Conservation (phyloP, 2,113 vertebrate species). For the Crocuta crocuta region DNA sequence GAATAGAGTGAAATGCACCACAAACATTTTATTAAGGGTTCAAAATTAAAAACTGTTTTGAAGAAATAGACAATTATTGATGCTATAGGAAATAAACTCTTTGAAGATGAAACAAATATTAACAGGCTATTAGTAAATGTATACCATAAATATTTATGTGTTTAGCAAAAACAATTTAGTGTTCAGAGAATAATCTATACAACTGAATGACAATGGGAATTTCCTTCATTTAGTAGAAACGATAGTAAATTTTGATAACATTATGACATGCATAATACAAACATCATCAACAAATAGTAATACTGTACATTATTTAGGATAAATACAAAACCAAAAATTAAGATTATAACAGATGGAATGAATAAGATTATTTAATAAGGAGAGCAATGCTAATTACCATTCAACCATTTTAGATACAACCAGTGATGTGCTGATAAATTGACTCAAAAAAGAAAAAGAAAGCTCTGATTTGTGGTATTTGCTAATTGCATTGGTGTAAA, state of each 20-base stretch:
- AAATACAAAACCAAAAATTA: slow-evolving; percentile 10
- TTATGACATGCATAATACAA: not conserved
- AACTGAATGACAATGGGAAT: not conserved
- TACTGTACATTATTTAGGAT: not conserved
- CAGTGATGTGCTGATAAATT: not conserved
- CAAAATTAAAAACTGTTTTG: not conserved
- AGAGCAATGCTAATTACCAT: not conserved
- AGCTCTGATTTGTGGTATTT: not conserved
- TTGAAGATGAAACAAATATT: slow-evolving; percentile 44
- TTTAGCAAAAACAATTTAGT: not conserved
- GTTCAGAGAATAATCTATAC: not conserved
- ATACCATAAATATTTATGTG: not conserved
- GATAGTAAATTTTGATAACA: not conserved
- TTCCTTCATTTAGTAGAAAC: slow-evolving; percentile 42
- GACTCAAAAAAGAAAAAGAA: not conserved
- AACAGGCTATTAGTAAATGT: not conserved
- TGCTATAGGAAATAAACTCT: slow-evolving; percentile 15
- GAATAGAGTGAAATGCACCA: not conserved
- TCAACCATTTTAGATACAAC: not conserved
- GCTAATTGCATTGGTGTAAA: not conserved
- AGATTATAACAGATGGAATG: not conserved
- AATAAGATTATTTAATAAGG: not conserved
- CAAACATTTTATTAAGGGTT: not conserved
- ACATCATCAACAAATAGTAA: not conserved
- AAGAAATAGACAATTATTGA: not conserved